Evolutionary conservation across 2,113 vertebrate genomes (phyloP).

Genomic region (Proteles cristata): DNA sequence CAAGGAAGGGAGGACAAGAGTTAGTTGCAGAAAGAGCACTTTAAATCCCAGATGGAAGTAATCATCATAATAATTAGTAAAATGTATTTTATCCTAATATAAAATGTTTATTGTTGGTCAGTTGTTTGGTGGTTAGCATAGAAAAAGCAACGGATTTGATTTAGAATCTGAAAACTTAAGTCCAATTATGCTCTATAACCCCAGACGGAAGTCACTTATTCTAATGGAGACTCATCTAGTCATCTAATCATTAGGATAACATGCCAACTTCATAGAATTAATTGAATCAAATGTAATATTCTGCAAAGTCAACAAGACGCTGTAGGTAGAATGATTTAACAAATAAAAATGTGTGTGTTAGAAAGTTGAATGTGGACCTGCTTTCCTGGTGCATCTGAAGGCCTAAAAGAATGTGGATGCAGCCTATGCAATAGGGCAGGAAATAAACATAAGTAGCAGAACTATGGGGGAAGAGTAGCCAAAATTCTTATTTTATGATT

Average conservation of each 20-base stretch:
- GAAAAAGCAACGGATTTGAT: not conserved
- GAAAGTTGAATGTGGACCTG: not conserved
- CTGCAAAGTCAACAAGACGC: not conserved
- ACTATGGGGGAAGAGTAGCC: not conserved
- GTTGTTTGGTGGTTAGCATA: not conserved
- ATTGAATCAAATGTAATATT: not conserved
- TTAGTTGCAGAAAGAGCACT: not conserved
- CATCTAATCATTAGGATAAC: not conserved
- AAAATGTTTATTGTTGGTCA: not conserved
- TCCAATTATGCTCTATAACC: not conserved
- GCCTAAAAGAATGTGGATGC: not conserved
- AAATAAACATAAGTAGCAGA: not conserved
- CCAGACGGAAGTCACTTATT: not conserved
- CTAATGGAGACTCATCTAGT: not conserved
- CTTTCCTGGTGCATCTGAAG: not conserved
- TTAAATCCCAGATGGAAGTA: not conserved
- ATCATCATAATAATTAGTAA: not conserved
- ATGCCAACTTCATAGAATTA: not conserved
- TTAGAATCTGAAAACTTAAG: constrained; percentile 7
- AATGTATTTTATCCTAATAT: not conserved
- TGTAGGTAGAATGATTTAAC: not conserved
- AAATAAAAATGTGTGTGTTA: not conserved
- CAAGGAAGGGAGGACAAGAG: not conserved
- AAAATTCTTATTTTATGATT: not conserved
- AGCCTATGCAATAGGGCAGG: not conserved